Evolutionary conservation across 2,113 vertebrate genomes (phyloP).

Genomic region (Gymnobelideus leadbeateri): DNA sequence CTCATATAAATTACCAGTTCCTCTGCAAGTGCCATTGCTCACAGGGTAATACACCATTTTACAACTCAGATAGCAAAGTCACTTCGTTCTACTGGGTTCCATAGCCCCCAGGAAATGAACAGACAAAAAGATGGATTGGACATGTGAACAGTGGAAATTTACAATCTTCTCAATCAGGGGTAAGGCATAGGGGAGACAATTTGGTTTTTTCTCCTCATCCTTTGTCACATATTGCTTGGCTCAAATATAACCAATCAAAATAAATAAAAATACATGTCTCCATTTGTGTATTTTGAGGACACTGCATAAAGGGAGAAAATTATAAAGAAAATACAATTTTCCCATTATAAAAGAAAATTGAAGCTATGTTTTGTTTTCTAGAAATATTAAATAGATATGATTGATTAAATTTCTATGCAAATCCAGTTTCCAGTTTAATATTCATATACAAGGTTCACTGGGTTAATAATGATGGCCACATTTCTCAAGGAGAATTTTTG

Average conservation of each 20-base stretch:
- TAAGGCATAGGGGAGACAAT: neutral
- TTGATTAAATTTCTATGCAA: constrained; percentile 62
- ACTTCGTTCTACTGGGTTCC: constrained; percentile 71
- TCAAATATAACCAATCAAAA: constrained; percentile 10
- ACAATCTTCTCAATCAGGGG: constrained; percentile 28
- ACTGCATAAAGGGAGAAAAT: constrained; percentile 18
- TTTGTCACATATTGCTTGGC: constrained; percentile 23
- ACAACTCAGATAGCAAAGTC: constrained; percentile 74
- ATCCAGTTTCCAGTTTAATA: constrained; percentile 69
- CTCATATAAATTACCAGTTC: constrained; percentile 81
- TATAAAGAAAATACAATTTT: constrained; percentile 52
- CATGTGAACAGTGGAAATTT: constrained; percentile 48
- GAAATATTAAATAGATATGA: constrained; percentile 63
- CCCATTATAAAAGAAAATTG: constrained; percentile 37
- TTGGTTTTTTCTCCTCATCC: constrained; percentile 24
- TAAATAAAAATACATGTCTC: constrained; percentile 23
- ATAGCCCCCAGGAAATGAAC: constrained; percentile 56
- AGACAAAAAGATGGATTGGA: constrained; percentile 66
- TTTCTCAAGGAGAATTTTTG: constrained; percentile 66
- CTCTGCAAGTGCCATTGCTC: constrained; percentile 73
- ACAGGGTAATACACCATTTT: constrained; percentile 74
- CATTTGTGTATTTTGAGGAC: neutral
- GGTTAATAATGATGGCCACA: constrained; percentile 57
- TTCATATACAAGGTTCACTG: constrained; percentile 56
- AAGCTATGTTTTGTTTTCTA: constrained; percentile 53